Evolutionary conservation across 2,113 vertebrate species (phyloP), one percentile per base, ranked within the genome.

Genomic region (Myotis davidii): DNA sequence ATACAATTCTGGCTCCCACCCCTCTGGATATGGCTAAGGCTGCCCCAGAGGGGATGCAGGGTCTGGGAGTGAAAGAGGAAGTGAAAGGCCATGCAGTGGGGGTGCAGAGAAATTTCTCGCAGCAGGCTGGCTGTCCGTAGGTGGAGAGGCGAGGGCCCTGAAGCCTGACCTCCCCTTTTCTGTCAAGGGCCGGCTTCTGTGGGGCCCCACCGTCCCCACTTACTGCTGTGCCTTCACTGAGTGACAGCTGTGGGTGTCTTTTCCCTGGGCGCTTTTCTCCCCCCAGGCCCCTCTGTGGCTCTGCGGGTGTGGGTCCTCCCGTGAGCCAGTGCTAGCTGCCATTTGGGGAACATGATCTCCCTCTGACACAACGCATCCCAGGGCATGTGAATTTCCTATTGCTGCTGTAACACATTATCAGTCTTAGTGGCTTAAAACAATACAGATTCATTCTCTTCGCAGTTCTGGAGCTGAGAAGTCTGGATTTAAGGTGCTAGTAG

Each of bases 151-250:
- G 9, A 16, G 45, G 34, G 64, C 5, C n/a, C n/a, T 9, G 3
- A 64, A 61, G 48, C 65, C 32, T 48, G 1, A 2, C 1, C 3
- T 2, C 13, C 59, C 59, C 54, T 94, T 69, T 34, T 32, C n/a
- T 16, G 16, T 42, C 0, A 1, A 59, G 79, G 70, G 48, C 61
- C 0, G 0, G 39, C 34, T 52, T 50, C 32, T 29, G 29, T 1
- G 18, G 54, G 37, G 9, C 10, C 16, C 13, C 52, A 4, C 29
- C 2, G 1, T 13, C 18, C 25, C 72, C 7, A 54, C 64, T 13
- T 13, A 14, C 39, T 20, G 32, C n/a, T 52, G 0, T 8, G 48
- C 70, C 84, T 37, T 52, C 29, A 11, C 25, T 9, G 9, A 34
- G n/a, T 8, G 52, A 23, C 23, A 1, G 1, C 29, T 9, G 0